Conservation (phyloP, 2,113 vertebrate genomes). For the Microcebus jonahi region DNA sequence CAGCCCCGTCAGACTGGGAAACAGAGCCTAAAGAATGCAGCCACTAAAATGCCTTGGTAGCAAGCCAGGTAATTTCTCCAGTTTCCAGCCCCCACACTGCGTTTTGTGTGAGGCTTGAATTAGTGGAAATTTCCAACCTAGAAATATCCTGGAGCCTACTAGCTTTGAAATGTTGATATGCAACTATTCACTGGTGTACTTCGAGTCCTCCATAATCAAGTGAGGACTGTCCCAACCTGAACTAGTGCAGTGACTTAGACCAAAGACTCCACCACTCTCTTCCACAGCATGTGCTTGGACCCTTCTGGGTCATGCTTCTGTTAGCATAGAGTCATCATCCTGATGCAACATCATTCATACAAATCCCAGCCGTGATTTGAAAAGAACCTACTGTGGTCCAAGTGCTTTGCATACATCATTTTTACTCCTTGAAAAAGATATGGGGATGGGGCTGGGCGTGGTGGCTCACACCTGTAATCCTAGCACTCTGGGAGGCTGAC, state of each 20-base stretch:
- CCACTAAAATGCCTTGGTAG: slow-evolving; percentile 37
- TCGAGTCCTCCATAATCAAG: background rate
- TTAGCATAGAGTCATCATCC: background rate
- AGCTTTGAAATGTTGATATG: slow-evolving; percentile 62
- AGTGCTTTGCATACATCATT: background rate
- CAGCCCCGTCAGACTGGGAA: background rate
- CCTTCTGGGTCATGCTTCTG: background rate
- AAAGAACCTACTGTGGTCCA: background rate
- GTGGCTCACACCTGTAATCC: no score
- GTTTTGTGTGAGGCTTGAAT: slow-evolving; percentile 51
- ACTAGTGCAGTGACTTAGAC: background rate
- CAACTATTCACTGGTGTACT: slow-evolving; percentile 30
- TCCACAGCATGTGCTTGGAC: background rate
- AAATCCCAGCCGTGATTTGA: background rate
- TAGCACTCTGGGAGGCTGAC: no score
- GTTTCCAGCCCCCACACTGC: slow-evolving; percentile 45
- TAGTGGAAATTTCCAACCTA: slow-evolving; percentile 77
- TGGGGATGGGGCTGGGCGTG: no score
- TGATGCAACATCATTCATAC: background rate
- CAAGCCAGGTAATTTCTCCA: slow-evolving; percentile 65
- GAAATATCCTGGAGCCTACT: slow-evolving; percentile 68
- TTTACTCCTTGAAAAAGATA: background rate
- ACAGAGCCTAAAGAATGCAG: slow-evolving; percentile 31
- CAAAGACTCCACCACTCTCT: background rate
- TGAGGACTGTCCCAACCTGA: slow-evolving; percentile 35